Evolutionary conservation across 2,113 vertebrate genomes (phyloP).

Genomic region (Apodemus speciosus): DNA sequence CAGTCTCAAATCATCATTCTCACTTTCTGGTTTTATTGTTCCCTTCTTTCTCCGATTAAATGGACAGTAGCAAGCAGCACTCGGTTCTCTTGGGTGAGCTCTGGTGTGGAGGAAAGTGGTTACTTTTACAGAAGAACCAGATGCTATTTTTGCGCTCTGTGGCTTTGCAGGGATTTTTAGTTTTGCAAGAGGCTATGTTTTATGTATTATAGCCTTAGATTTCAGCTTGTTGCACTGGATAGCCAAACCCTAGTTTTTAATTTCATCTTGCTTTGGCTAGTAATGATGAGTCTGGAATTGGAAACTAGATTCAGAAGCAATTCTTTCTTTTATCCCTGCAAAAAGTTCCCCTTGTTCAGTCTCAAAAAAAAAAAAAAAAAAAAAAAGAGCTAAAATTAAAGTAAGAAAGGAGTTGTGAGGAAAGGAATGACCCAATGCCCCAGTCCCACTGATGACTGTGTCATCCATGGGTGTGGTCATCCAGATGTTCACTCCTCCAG

Average conservation of each 20-base stretch:
- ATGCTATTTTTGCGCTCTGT: constrained; percentile 83
- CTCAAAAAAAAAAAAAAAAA: constrained; percentile 59
- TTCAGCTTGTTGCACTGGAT: constrained; percentile 71
- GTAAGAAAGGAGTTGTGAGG: constrained; percentile 4
- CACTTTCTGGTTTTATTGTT: background rate
- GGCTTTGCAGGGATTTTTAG: constrained; percentile 83
- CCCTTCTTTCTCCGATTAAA: constrained; percentile 59
- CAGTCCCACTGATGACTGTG: background rate
- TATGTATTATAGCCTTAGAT: constrained; percentile 82
- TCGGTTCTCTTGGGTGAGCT: constrained; percentile 60
- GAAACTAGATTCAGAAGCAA: constrained; percentile 51
- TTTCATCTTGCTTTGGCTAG: constrained; percentile 78
- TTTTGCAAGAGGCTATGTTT: constrained; percentile 82
- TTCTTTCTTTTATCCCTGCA: constrained; percentile 30
- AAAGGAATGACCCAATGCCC: background rate
- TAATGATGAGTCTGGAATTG: constrained; percentile 78
- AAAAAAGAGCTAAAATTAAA: constrained; percentile 4
- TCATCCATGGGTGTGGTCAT: background rate
- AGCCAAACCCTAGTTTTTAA: constrained; percentile 79
- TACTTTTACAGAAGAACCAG: constrained; percentile 79
- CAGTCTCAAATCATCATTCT: background rate
- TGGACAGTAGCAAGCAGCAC: constrained; percentile 54
- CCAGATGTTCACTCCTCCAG: constrained; percentile 65
- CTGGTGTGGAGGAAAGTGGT: constrained; percentile 62
- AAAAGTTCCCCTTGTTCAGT: background rate